These are phyloP conservation scores for Himalopsyche tibetana DNA, from an alignment of 2,888 invertebrate genomes.

Conservation along the genomic window DNA sequence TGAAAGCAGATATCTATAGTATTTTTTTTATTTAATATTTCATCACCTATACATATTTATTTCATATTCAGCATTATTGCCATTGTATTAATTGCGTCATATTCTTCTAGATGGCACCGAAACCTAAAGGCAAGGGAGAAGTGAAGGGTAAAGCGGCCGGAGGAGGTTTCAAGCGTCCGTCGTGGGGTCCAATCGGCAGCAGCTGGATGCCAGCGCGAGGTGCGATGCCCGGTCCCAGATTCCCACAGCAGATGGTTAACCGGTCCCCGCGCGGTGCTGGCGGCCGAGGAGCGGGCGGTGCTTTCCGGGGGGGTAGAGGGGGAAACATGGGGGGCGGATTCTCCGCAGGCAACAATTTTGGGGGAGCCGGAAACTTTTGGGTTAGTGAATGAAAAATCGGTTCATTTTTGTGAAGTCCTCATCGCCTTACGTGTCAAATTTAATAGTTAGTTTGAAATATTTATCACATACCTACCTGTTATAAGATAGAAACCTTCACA, in stretches of 20 bases:
- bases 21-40: no score
- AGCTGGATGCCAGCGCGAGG: not conserved
- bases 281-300: slow-evolving; percentile 43
- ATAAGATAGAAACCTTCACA: no score
- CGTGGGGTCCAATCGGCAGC: slow-evolving; percentile 8
- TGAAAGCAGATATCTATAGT: no score
- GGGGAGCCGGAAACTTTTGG: slow-evolving; percentile 39
- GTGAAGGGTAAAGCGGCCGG: slow-evolving; percentile 43
- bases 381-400: not conserved
- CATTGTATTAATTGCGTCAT: not conserved
- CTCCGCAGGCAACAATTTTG: slow-evolving; percentile 46
- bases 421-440: not conserved
- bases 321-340: slow-evolving; percentile 44
- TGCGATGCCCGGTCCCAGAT: not conserved
- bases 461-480: no score
- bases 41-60: no score
- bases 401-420: not conserved
- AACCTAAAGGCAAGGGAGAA: slow-evolving; percentile 44
- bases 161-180: not conserved
- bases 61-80: not conserved
- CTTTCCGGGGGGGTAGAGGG: slow-evolving; percentile 37
- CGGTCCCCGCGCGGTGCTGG: slow-evolving; percentile 41
- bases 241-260: slow-evolving; percentile 50
- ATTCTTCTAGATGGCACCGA: slow-evolving; percentile 47
- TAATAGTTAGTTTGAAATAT: no score